Conservation (phyloP, 2,888 invertebrate genomes). For the Melanargia galathea region DNA sequence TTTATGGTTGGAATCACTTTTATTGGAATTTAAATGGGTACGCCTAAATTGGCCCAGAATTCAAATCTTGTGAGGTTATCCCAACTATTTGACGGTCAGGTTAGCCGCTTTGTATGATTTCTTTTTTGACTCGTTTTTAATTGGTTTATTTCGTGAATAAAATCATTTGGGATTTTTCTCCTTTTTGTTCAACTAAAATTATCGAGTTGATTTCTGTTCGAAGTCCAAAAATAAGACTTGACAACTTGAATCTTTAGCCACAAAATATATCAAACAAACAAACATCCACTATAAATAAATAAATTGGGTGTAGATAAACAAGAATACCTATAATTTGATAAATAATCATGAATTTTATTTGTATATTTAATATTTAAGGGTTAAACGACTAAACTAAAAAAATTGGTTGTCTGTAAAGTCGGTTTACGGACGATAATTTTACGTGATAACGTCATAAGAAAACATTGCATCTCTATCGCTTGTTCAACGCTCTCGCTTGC, state of each 20-base stretch:
- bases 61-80: constrained; percentile 34
- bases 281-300: too few relatives aligned
- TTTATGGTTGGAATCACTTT: constrained; percentile 69
- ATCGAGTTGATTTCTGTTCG: neutral
- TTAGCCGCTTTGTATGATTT: constrained; percentile 19
- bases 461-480: too few relatives aligned
- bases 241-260: neutral
- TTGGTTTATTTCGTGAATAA: constrained; percentile 24
- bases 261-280: too few relatives aligned
- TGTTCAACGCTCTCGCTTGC: too few relatives aligned
- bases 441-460: too few relatives aligned
- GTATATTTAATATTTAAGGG: too few relatives aligned
- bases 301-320: too few relatives aligned
- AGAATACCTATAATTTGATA: too few relatives aligned
- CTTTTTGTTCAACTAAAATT: neutral
- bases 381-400: neutral
- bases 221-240: neutral
- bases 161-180: constrained; percentile 21
- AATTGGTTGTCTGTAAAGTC: too few relatives aligned
- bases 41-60: constrained; percentile 65
- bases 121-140: constrained; percentile 20
- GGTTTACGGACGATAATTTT: too few relatives aligned
- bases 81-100: constrained; percentile 26
- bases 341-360: too few relatives aligned
- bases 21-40: constrained; percentile 72